These are phyloP conservation scores for Drosophila sechellia DNA, from an alignment of 1,140 invertebrate species.

Conservation along the genomic window DNA sequence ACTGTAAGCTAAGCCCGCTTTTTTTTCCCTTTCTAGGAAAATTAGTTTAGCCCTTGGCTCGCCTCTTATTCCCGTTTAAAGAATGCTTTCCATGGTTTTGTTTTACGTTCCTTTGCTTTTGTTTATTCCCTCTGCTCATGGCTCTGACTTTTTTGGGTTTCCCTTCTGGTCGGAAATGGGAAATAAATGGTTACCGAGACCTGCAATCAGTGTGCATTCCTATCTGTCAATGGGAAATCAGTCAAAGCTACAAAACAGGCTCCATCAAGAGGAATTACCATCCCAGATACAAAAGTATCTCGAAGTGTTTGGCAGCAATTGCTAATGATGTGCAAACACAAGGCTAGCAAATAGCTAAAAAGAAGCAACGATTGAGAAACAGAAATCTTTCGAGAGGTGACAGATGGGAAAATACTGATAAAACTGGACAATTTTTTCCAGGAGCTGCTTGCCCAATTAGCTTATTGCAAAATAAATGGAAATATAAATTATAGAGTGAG, in stretches of 20 bases:
- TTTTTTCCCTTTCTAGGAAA: background rate
- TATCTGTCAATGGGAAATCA: conserved; percentile 27
- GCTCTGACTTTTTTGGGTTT: conserved; percentile 46
- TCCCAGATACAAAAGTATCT: conserved; percentile 1
- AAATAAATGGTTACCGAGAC: conserved; percentile 17
- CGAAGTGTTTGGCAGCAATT: conserved; percentile 3
- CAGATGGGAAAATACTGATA: conserved; percentile 17
- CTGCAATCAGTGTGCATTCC: conserved; percentile 35
- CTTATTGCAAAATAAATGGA: conserved; percentile 17
- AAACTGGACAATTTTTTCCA: background rate
- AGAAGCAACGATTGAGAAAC: background rate
- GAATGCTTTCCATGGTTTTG: conserved; percentile 25
- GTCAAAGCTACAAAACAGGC: conserved; percentile 6
- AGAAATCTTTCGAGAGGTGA: conserved; percentile 9
- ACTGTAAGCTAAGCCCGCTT: conserved; percentile 26
- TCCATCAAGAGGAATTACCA: conserved; percentile 32
- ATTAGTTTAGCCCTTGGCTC: conserved; percentile 14
- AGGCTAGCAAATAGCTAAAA: conserved; percentile 4
- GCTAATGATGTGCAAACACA: conserved; percentile 75
- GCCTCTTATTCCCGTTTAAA: conserved; percentile 12
- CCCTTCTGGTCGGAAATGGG: conserved; percentile 9
- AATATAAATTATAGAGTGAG: background rate
- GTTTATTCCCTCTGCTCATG: conserved; percentile 3
- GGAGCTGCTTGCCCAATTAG: conserved; percentile 61
- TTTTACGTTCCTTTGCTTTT: conserved; percentile 2